Evolutionary conservation across 2,113 vertebrate genomes (phyloP), one percentile per base, ranked within the genome.

Genomic region (Podarcis muralis): DNA sequence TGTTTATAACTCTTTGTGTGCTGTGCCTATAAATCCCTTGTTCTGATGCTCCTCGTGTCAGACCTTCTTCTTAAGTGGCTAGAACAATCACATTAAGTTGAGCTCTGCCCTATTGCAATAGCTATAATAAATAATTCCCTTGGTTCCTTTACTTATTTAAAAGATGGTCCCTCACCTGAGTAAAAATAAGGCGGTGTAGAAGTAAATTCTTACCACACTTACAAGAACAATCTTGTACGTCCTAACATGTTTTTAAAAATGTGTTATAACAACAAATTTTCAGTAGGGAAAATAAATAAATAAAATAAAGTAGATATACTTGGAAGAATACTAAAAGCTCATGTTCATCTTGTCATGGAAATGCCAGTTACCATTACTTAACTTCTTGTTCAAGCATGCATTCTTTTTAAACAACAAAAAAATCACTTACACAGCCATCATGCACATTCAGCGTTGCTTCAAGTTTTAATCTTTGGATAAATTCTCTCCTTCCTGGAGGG

Each of bases 381-480:
- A 82, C 9, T 71, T 72, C 43, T 68, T 77, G 16, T 77, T 43
- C 4, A 86, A 86, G 37, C 32, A 65, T 6, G 48, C 4, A 18
- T 43, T 22, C 53, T 30, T 72, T 71, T n/a, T 32, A 90, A 81
- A 3, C 53, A 71, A 91, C 81, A 93, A 89, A 78, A 23, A 87
- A 86, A 62, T 93, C 86, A 99, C 99, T 99, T 97, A 99, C 99
- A 96, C 99, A 99, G 97, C 99, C 99, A 97, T 99, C 98, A 27
- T 99, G 99, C 59, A 99, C 98, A 96, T 98, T 99, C 94, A 99
- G 96, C 5, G 98, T 98, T 88, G 98, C 97, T 98, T 99, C 99
- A 95, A 99, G 98, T 97, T 99, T 99, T 95, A 99, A 97, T 96
- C 98, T 98, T 97, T 99, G 99, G 96, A 99, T 98, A 96, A 99